Percentiles rank a stretch among this genome's conserved stretches.
Conservation (phyloP, 2,113 vertebrate genomes). For the Anser brachyrhynchus region DNA sequence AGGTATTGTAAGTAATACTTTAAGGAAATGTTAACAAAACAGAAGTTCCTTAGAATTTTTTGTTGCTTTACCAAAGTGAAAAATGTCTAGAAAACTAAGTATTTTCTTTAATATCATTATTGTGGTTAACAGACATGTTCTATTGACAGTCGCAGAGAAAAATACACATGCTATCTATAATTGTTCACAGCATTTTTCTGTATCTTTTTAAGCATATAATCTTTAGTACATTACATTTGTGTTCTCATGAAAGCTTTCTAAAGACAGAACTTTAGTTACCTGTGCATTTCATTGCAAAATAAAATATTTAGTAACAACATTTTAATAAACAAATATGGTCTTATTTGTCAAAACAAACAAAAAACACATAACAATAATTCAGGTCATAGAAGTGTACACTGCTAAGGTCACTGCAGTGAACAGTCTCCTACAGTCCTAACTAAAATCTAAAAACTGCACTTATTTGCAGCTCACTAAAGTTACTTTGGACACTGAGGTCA, state of each 20-base stretch:
- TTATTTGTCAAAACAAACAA: neutral
- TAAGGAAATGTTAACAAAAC: neutral
- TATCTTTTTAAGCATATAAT: neutral
- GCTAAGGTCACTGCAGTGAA: neutral
- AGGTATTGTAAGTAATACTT: neutral
- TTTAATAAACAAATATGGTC: neutral
- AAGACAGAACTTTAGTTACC: neutral
- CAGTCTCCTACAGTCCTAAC: neutral
- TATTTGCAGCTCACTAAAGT: neutral
- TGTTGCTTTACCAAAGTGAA: neutral
- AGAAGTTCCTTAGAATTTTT: neutral
- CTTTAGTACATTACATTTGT: accelerated
- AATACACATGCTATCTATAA: neutral
- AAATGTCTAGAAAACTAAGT: neutral
- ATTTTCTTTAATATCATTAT: neutral
- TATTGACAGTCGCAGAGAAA: neutral
- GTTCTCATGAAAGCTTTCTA: neutral
- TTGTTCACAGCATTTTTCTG: neutral
- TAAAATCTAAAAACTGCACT: neutral
- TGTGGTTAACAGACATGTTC: neutral
- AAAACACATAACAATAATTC: neutral
- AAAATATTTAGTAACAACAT: neutral
- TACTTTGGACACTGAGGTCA: neutral
- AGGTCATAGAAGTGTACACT: neutral
- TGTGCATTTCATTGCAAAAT: accelerated